These are phyloP conservation scores for Keiferia lycopersicella DNA, from an alignment of 2,888 invertebrate species.

Conservation along the genomic window DNA sequence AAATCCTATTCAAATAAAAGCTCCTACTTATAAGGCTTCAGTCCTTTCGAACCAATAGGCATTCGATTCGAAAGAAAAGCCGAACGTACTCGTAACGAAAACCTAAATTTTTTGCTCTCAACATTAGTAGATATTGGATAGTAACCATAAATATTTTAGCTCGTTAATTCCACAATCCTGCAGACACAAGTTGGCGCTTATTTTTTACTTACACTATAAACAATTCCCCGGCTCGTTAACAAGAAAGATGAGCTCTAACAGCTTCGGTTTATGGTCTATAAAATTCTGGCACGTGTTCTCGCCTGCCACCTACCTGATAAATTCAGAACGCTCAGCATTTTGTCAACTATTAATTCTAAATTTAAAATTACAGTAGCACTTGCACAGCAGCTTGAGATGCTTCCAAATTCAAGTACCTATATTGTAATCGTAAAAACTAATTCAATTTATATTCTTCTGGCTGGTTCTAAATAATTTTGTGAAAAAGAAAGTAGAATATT, in stretches of 20 bases:
- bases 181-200: constrained; percentile 57
- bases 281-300: constrained; percentile 70
- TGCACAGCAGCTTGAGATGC: not conserved
- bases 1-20: not conserved
- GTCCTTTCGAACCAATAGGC: not conserved
- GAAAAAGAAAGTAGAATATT: too few relatives aligned
- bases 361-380: not conserved
- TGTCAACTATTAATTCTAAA: not conserved
- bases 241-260: constrained; percentile 80
- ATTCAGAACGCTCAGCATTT: constrained; percentile 37
- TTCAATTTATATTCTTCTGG: too few relatives aligned
- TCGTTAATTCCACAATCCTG: constrained; percentile 62
- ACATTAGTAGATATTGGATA: constrained; percentile 15
- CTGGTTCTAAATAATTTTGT: too few relatives aligned
- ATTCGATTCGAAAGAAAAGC: not conserved
- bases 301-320: constrained; percentile 54
- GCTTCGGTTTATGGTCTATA: constrained; percentile 76
- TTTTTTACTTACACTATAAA: constrained; percentile 73
- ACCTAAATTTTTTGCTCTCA: constrained; percentile 39
- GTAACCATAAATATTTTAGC: constrained; percentile 65
- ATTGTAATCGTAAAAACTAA: too few relatives aligned
- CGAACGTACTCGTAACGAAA: constrained; percentile 27
- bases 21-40: not conserved
- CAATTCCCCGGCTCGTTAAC: constrained; percentile 75
- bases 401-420: not conserved